Conservation (phyloP, 2,888 invertebrate genomes). For the Mesorhabditis belari region DNA sequence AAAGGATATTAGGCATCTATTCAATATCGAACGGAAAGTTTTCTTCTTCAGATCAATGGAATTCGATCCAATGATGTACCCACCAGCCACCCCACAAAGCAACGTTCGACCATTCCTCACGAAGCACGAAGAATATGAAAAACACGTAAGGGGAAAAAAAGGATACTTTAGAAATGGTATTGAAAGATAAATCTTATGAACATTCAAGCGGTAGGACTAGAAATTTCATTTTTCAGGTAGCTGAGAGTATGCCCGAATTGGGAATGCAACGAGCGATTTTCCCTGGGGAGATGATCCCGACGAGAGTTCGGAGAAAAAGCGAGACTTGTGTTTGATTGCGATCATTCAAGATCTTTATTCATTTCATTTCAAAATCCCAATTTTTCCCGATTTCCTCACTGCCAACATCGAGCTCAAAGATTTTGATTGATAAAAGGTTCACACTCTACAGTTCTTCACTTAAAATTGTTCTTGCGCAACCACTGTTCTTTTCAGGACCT, state of each 20-base stretch:
- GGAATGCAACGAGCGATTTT: constrained; percentile 27
- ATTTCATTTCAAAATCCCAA: not conserved
- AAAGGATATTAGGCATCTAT: not conserved
- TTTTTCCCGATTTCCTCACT: too few species aligned
- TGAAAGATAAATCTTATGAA: not conserved
- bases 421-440: too few species aligned
- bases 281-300: constrained; percentile 31
- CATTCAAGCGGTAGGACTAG: not conserved
- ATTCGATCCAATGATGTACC: constrained; percentile 44
- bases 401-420: too few species aligned
- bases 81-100: constrained; percentile 35
- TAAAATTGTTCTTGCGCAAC: too few species aligned
- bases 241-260: constrained; percentile 50
- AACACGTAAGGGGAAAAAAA: constrained; percentile 9
- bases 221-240: constrained; percentile 12
- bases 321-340: constrained; percentile 46
- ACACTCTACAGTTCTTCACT: too few species aligned
- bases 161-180: not conserved
- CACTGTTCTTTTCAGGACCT: too few species aligned
- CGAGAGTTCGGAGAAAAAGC: constrained; percentile 44
- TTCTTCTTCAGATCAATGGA: constrained; percentile 46
- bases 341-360: not conserved
- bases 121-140: constrained; percentile 30
- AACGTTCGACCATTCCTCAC: constrained; percentile 8
- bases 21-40: not conserved